Conservation (phyloP, 2,797 vertebrate species). For the Dermochelys coriacea region DNA sequence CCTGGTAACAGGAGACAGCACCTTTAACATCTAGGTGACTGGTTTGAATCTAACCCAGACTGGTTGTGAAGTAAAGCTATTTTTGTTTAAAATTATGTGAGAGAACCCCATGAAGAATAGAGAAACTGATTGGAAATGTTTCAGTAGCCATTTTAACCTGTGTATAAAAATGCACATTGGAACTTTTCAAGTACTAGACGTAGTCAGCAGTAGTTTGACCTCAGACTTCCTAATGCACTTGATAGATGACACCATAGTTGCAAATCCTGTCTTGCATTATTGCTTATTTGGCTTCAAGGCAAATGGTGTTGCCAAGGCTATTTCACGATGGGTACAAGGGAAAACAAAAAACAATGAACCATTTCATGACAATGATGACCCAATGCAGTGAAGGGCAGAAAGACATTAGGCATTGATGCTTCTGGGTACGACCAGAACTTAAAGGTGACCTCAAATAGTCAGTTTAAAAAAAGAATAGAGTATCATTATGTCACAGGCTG, state of each 20-base stretch:
- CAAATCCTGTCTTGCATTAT: constrained; percentile 24
- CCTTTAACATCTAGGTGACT: constrained; percentile 35
- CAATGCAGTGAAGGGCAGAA: accelerated
- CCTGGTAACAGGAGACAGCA: accelerated
- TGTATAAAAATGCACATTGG: not conserved
- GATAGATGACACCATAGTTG: constrained; percentile 24
- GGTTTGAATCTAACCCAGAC: constrained; percentile 38
- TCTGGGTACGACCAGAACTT: accelerated
- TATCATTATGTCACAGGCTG: not conserved
- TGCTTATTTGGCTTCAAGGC: constrained; percentile 51
- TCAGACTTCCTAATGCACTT: constrained; percentile 30
- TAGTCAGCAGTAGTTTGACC: constrained; percentile 46
- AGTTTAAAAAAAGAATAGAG: constrained; percentile 46
- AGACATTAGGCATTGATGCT: accelerated
- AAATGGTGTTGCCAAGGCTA: not conserved
- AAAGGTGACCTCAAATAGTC: not conserved
- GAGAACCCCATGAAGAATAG: constrained; percentile 57
- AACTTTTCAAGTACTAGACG: constrained; percentile 4
- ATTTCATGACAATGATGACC: constrained; percentile 28
- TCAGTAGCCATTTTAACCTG: not conserved
- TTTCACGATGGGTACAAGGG: not conserved
- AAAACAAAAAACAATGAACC: constrained; percentile 28
- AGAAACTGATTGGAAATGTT: constrained; percentile 51
- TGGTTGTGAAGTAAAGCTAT: constrained; percentile 45
- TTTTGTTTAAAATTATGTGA: constrained; percentile 45